These are phyloP conservation scores for Unio delphinus DNA, from an alignment of 2,888 invertebrate genomes.

Conservation along the genomic window DNA sequence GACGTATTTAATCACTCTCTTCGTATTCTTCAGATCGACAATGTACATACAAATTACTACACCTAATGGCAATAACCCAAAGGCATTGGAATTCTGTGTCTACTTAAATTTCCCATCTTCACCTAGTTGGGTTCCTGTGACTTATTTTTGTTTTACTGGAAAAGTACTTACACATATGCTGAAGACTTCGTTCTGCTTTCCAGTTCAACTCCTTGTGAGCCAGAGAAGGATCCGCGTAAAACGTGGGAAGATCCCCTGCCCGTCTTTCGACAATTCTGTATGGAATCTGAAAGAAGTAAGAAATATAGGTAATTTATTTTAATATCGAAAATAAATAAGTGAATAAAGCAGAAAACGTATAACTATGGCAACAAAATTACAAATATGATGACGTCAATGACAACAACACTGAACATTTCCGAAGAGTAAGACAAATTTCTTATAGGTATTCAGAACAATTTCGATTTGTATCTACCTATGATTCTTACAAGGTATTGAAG, in stretches of 20 bases:
- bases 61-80: too few species aligned
- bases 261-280: slow-evolving; percentile 84
- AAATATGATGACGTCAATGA: too few species aligned
- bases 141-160: too few species aligned
- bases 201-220: slow-evolving; percentile 88
- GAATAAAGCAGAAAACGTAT: too few species aligned
- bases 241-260: slow-evolving; percentile 89
- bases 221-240: slow-evolving; percentile 89
- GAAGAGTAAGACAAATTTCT: too few species aligned
- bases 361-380: too few species aligned
- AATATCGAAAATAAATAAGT: neutral
- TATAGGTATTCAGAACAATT: neutral
- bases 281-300: slow-evolving; percentile 74
- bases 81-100: too few species aligned
- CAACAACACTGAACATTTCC: too few species aligned
- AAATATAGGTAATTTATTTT: neutral
- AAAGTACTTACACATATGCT: slow-evolving; percentile 87
- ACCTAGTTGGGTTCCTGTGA: too few species aligned
- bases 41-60: too few species aligned
- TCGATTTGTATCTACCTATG: neutral
- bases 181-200: slow-evolving; percentile 83
- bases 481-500: neutral
- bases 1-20: neutral
- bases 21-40: too few species aligned
- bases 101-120: too few species aligned